Evolutionary conservation across 2,797 vertebrate genomes (phyloP), one percentile per base, ranked within the genome.

Genomic region (Halcyon leucocephala): DNA sequence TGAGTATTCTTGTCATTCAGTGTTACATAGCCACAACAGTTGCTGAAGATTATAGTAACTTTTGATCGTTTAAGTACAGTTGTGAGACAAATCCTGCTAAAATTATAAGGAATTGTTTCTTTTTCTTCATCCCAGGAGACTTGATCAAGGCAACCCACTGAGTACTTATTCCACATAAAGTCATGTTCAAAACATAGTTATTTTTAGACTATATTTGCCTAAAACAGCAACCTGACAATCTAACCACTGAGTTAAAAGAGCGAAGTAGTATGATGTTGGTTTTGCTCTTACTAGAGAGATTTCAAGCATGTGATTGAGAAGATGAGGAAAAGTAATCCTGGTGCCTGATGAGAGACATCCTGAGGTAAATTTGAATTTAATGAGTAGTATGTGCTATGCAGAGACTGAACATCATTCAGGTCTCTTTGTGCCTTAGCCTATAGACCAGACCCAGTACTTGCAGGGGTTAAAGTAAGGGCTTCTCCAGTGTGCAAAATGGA

Each of bases 271-370:
- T 22, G 48, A 57, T 58, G 16, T 44, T 65, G 37, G 26, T 20
- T 87, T 86, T 86, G 55, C 12, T 80, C 83, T 86, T 67, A 39
- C 33, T 77, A 41, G 18, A 83, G 46, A 57, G 18, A 17, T 73
- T 86, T 33, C 18, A 3, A 73, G 55, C 21, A 69, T 13, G 5
- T 0, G 0, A 5, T 0, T 28, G 37, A 72, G n/a, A 76, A 72
- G n/a, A 65, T 15, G 18, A 52, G 33, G 33, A 69, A 85, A 89
- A 51, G n/a, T 19, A 70, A 48, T 39, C 48, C 70, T 42, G 6
- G 17, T 52, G 35, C 46, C 41, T 72, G 57, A 17, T 77, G 51
- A 72, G 28, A 86, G 39, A 55, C 48, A 41, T 21, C 2, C 7
- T 77, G 16, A 55, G 55, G 20, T 24, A 81, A 86, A 69, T 72